Evolutionary conservation across 2,888 invertebrate genomes (phyloP), one percentile per base, ranked within the genome.

Genomic region (Leptopilina myrica): DNA sequence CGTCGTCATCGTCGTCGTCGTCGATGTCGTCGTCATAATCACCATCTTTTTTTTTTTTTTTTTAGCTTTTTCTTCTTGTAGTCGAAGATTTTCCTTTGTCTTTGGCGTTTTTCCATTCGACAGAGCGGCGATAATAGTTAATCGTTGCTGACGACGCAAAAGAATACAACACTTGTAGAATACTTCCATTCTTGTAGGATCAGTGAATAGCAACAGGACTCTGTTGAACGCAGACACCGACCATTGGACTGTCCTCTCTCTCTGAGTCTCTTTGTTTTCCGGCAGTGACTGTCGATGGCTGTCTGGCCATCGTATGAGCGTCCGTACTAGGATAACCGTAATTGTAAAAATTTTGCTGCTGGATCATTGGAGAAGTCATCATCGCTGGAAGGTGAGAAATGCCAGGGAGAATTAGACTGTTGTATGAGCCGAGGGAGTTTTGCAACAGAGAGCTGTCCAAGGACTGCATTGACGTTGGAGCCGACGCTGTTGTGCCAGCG

Each of bases 201-300:
- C 93, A 95, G 93, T 98, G 98, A 92, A 97, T 98, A 92, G 96
- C 97, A 90, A 98, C 97, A 88, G 98, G 97, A 93, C 96, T 97
- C 93, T 97, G 97, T 93, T 97, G 96, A 91, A 97, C 95, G 93
- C 97, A 97, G 87, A 97, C 97, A 84, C 96, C 96, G 89, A 97
- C 95, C 96, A 97, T 96, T 86, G 96, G 96, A 89, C 96, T 95
- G 89, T 95, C 95, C 86, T 95, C 95, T 85, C 94, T 92, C 85
- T 94, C 94, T 66, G 89, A 86, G 80, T 91, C 91, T 80, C 91
- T 84, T 84, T 88, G 92, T 85, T 91, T 92, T 80, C 88, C 89
- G 77, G 88, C 85, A 77, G 89, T 86, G 80, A 89, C 89, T 78
- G 89, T 87, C 81, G 89, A 88, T 81, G 86, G 89, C 84, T 89